Evolutionary conservation across 2,797 vertebrate genomes (phyloP), one percentile per base, ranked within the genome.

Genomic region (Diglossa cyanea): DNA sequence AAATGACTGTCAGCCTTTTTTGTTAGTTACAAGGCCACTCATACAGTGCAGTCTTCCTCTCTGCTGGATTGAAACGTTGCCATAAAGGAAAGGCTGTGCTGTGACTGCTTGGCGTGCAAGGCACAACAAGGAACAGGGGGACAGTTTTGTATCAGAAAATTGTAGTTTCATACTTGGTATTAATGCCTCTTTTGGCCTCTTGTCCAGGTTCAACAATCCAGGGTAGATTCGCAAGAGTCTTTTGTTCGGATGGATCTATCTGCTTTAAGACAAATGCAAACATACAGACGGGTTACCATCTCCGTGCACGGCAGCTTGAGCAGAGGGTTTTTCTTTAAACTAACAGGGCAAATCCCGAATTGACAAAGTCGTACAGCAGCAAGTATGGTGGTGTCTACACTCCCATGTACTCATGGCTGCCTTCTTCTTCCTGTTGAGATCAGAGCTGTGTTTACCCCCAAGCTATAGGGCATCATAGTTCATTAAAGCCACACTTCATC

Each of bases 111-210:
- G 97, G 97, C 96, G 97, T 98, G 98, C 98, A 98, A 99, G 99
- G 99, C 99, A 99, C 99, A 99, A 98, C 98, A 98, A 98, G 98
- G 98, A 98, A 98, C 97, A 97, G 98, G 98, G 96, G 98, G 98
- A 98, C 98, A 98, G 98, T 95, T 98, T 98, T 97, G 98, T 98
- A 99, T 99, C 99, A 99, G 99, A 99, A 99, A 99, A 99, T 99
- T 97, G 99, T 99, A 98, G 99, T 99, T 98, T 99, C 99, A 98
- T 99, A 99, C 99, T 99, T 99, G 99, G 99, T 99, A 99, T 99
- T 99, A 98, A 99, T 99, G 98, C 99, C 99, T 99, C 99, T 98
- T 98, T 99, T 99, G 97, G 99, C 98, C 98, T 99, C 99, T 97
- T 99, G 99, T 98, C 98, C 99, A 63, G 99, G 99, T 98, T 99